A percentile compares a stretch with the other conserved stretches of the same genome.
phyloP scores from a whole-genome alignment of 2,888 invertebrate species.

The Noctuana brunneofusca region DNA sequence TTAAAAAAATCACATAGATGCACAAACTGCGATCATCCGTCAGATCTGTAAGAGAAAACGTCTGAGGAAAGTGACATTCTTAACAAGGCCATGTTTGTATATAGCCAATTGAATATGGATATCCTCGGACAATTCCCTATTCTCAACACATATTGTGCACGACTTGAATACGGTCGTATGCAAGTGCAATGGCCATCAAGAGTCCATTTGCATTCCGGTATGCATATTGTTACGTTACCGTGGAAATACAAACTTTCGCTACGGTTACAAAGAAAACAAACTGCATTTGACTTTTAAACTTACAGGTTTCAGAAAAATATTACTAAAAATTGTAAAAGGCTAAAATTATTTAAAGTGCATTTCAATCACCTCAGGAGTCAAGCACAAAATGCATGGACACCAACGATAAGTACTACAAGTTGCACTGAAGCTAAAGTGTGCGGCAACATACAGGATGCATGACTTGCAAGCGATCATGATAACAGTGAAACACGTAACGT shows the following conservation, averaged over 20 bases:
- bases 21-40: slow-evolving; percentile 42
- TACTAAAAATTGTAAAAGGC: slow-evolving; percentile 1
- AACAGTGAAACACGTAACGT: slow-evolving; percentile 43
- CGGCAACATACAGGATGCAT: slow-evolving; percentile 42
- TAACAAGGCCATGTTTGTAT: slow-evolving; percentile 52
- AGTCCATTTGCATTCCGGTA: slow-evolving; percentile 64
- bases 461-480: slow-evolving; percentile 42
- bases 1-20: slow-evolving; percentile 36
- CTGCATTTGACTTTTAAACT: slow-evolving; percentile 73
- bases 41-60: slow-evolving; percentile 33
- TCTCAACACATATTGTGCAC: slow-evolving; percentile 58
- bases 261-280: slow-evolving; percentile 61
- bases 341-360: slow-evolving; percentile 44
- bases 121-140: slow-evolving; percentile 56
- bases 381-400: slow-evolving; percentile 42
- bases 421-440: slow-evolving; percentile 39
- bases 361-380: slow-evolving; percentile 42
- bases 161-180: slow-evolving; percentile 69
- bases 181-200: slow-evolving; percentile 69
- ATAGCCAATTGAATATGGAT: slow-evolving; percentile 61
- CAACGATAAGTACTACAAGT: slow-evolving; percentile 39
- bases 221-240: slow-evolving; percentile 63
- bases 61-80: slow-evolving; percentile 44
- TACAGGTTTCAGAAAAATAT: slow-evolving; percentile 16
- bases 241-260: slow-evolving; percentile 62